Base-by-base conservation (phyloP, 2,113 vertebrate genomes). In the Labeo catla region DNA sequence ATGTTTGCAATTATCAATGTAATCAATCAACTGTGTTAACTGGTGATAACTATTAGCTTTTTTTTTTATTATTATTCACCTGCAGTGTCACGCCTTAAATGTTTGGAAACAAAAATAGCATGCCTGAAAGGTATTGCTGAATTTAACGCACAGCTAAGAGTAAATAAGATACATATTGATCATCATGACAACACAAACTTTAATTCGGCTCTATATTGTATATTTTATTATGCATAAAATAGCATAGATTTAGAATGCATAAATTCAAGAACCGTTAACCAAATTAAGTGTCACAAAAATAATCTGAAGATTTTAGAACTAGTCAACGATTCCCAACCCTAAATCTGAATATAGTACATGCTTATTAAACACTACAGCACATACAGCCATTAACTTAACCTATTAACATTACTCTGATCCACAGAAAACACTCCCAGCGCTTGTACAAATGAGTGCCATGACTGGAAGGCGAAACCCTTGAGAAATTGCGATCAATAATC, bases 401-500 rank as follows among this genome's bases (percentile, higher is more conserved):
- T 52, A 52, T 36, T 34, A 68, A 83, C 63, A 54, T n/a, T 54
- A 21, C 63, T 70, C 47, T 54, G 45, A 68, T 54, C 39, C 16
- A 52, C 47, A 83, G 65, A 70, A 50, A 83, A 49, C 72, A 76
- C 72, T 76, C 72, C 72, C 43, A 76, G 72, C 45, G n/a, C 70
- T 73, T n/a, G 19, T 73, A 73, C 70, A 73, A 73, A 73, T 47
- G 70, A 47, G 70, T 73, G 70, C 73, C 73, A 28, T 76, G 73
- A 76, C 73, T 81, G 59, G 21, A 61, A 39, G 59, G 43, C 49
- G 39, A 65, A 65, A 45, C 43, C 79, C 79, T 65, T 63, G 19
- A 80, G 78, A 80, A 63, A 80, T 63, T 45, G 59, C 12, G n/a
- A 81, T 66, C 57, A 49, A 65, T 81, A 81, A 21, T 79, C 45